A percentile compares a stretch with the other conserved stretches of the same genome.
phyloP scores from a whole-genome alignment of 1,140 invertebrate species.

The Metopolophium dirhodum region DNA sequence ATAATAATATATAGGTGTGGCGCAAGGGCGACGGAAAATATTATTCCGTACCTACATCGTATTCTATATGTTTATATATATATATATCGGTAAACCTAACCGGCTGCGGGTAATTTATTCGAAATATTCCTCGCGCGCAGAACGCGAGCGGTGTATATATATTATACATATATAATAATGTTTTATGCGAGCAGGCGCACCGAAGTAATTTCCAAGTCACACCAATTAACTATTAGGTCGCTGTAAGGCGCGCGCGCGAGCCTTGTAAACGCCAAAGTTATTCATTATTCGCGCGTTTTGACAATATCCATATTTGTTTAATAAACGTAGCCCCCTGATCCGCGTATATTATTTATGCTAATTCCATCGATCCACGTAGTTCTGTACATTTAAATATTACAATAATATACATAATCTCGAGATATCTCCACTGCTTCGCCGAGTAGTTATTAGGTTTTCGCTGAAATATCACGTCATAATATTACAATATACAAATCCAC shows the following conservation, averaged over 20 bases:
- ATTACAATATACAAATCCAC: neutral
- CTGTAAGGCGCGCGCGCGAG: neutral
- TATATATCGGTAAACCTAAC: neutral
- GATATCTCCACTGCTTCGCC: neutral
- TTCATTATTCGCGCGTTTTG: slow-evolving; percentile 11
- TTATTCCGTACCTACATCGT: too few relatives aligned
- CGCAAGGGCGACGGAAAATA: too few relatives aligned
- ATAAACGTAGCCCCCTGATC: neutral
- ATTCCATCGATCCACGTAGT: neutral
- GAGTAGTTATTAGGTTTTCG: neutral
- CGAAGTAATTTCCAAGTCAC: slow-evolving; percentile 29
- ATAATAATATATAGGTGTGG: neutral
- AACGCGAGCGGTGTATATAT: neutral
- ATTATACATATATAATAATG: neutral
- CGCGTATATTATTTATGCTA: neutral
- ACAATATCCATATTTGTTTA: slow-evolving; percentile 16
- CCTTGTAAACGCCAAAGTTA: neutral
- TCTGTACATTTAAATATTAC: neutral
- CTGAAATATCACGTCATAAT: neutral
- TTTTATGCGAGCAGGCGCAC: neutral
- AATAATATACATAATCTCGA: neutral
- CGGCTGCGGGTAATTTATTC: neutral
- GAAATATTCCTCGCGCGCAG: neutral
- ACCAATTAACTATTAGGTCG: slow-evolving; percentile 11
- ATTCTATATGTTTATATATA: neutral